Conservation (phyloP, 2,797 vertebrate species). For the Leptodactylus fallax region DNA sequence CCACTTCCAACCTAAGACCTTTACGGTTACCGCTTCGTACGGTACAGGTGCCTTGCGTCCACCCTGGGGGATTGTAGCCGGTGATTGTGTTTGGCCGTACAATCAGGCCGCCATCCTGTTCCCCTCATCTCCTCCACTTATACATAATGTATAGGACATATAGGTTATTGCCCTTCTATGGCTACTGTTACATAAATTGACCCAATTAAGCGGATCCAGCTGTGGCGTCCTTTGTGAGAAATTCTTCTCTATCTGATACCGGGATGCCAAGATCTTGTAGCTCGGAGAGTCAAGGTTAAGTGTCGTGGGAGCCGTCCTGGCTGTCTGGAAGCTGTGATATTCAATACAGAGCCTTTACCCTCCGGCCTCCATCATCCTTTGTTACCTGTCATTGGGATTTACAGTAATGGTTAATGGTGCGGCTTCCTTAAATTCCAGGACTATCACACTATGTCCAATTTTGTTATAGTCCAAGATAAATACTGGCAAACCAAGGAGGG, state of each 20-base stretch:
- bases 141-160: conserved; percentile 53
- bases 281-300: conserved; percentile 49
- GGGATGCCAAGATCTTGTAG: conserved; percentile 4
- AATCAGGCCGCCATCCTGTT: background rate
- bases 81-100: background rate
- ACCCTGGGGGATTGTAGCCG: background rate
- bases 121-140: conserved; percentile 25
- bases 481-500: background rate
- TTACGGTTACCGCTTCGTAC: background rate
- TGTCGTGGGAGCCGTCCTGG: conserved; percentile 50
- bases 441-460: background rate
- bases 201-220: conserved; percentile 46
- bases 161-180: conserved; percentile 54
- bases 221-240: conserved; percentile 42
- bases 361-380: background rate
- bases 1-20: no score
- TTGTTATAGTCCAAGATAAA: background rate
- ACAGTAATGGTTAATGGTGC: conserved; percentile 32
- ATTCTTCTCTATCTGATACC: conserved; percentile 44
- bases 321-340: conserved; percentile 42
- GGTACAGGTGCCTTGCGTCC: background rate
- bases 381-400: conserved; percentile 43
- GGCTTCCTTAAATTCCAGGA: conserved; percentile 1
- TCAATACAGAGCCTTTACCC: background rate
- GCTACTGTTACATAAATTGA: conserved; percentile 49